A percentile compares a stretch with the other conserved stretches of the same genome.
Evolutionary conservation across 2,797 vertebrate genomes (phyloP).

Genomic region (Anniella stebbinsi): DNA sequence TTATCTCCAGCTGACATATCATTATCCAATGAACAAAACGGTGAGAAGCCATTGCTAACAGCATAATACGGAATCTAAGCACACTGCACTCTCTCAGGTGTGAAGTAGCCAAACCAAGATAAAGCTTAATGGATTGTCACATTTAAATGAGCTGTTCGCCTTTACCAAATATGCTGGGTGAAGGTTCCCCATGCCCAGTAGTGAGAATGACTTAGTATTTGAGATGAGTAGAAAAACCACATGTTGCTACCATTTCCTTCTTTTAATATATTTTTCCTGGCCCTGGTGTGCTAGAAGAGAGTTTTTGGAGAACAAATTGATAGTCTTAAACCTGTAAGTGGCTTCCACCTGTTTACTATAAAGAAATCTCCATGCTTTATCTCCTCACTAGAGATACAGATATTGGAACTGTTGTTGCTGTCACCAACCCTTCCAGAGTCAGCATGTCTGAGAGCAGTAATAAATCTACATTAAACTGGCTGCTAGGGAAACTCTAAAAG

Average conservation of each 20-base stretch:
- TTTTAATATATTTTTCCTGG: background rate
- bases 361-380: background rate
- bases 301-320: background rate
- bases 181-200: background rate
- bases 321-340: background rate
- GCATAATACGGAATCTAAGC: constrained; percentile 31
- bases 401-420: background rate
- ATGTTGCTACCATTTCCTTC: background rate
- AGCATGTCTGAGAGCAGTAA: background rate
- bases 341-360: background rate
- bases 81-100: background rate
- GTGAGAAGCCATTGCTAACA: background rate
- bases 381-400: background rate
- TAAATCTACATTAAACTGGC: background rate
- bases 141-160: constrained; percentile 21
- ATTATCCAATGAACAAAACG: constrained; percentile 37
- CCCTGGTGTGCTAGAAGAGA: background rate
- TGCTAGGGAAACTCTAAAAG: background rate
- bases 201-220: background rate
- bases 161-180: background rate
- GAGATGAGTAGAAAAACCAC: background rate
- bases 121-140: constrained; percentile 11
- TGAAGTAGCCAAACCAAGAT: constrained; percentile 31
- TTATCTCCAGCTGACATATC: background rate
- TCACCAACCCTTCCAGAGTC: background rate